A percentile compares a stretch with the other conserved stretches of the same genome.
These are phyloP conservation scores for Panthera uncia DNA, from an alignment of 2,113 vertebrate species.

Conservation along the genomic window DNA sequence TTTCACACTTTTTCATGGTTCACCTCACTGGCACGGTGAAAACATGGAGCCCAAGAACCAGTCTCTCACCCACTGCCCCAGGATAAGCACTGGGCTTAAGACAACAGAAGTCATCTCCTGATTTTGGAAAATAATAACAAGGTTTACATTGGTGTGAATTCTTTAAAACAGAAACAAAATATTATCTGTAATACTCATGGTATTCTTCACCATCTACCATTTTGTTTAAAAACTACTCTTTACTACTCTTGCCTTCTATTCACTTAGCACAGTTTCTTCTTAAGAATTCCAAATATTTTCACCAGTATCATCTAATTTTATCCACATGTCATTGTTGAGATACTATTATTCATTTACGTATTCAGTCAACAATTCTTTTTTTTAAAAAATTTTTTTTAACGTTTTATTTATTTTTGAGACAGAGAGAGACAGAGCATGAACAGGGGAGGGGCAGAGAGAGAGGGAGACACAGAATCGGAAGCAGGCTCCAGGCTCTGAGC, in stretches of 20 bases:
- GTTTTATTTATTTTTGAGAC: too few relatives aligned
- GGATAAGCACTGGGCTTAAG: neutral
- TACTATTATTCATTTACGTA: neutral
- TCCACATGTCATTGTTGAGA: neutral
- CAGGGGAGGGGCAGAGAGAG: too few relatives aligned
- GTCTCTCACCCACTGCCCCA: neutral
- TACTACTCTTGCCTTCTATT: neutral
- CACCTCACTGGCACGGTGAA: neutral
- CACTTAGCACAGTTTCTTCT: neutral
- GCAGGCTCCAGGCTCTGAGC: too few relatives aligned
- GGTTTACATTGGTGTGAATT: neutral
- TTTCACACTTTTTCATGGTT: constrained; percentile 2
- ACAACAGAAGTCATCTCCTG: neutral
- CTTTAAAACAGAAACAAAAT: constrained; percentile 30
- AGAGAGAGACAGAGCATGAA: too few relatives aligned
- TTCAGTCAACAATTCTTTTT: neutral
- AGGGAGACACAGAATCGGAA: too few relatives aligned
- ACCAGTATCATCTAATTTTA: neutral
- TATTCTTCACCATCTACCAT: neutral
- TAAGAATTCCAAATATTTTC: constrained; percentile 29
- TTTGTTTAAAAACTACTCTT: neutral
- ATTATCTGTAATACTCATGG: neutral
- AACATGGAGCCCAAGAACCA: neutral
- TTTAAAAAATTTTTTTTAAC: too few relatives aligned
- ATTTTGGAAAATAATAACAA: neutral